These are phyloP conservation scores for Saguinus imperator DNA, from an alignment of 2,113 vertebrate species.

Conservation along the genomic window DNA sequence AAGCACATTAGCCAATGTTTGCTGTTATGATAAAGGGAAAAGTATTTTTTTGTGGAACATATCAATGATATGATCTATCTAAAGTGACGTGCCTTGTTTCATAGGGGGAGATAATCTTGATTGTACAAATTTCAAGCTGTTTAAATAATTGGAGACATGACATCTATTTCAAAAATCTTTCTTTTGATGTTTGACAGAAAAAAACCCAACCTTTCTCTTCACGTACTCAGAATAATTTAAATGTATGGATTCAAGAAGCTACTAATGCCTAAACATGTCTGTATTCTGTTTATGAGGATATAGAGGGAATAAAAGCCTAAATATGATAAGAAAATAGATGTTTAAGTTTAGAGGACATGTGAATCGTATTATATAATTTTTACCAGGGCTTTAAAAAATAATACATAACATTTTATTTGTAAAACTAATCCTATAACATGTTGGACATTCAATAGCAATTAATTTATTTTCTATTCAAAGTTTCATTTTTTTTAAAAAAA, in stretches of 20 bases:
- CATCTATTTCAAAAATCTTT: not conserved
- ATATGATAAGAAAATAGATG: not conserved
- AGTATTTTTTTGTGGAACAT: not conserved
- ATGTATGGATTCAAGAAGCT: not conserved
- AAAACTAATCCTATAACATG: not conserved
- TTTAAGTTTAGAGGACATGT: not conserved
- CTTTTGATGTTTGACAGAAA: not conserved
- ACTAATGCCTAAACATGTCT: not conserved
- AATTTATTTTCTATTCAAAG: not conserved
- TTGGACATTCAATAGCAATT: not conserved
- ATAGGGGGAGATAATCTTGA: not conserved
- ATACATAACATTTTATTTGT: not conserved
- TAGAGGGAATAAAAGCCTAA: not conserved
- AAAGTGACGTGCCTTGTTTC: not conserved
- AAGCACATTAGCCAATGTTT: not conserved
- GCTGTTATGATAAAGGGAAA: not conserved
- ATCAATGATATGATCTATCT: not conserved
- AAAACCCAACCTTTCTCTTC: not conserved
- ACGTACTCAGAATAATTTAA: not conserved
- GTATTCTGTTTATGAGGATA: not conserved
- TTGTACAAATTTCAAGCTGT: not conserved
- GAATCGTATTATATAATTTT: not conserved
- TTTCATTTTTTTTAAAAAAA: not conserved
- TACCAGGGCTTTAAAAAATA: not conserved
- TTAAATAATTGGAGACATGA: slow-evolving; percentile 2